Percentiles rank a stretch among this genome's conserved stretches.
Conservation (phyloP, 2,888 invertebrate species). For the Dasysyrphus albostriatus region DNA sequence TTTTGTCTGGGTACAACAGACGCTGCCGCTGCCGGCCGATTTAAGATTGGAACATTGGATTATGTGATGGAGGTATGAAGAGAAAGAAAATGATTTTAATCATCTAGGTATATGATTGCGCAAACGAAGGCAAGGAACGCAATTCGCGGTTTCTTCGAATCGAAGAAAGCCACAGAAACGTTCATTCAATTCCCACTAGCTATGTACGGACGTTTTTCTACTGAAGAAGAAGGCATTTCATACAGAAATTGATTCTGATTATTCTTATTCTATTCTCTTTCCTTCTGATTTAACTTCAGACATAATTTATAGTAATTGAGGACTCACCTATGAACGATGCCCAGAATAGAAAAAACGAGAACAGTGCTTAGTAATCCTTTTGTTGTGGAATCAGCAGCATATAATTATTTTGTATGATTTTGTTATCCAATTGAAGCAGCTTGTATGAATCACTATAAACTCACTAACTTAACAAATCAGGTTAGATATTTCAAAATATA, state of each 20-base stretch:
- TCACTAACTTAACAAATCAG: conserved; percentile 6
- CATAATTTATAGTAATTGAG: conserved; percentile 13
- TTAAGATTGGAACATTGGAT: neutral
- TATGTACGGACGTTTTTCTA: neutral
- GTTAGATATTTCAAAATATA: neutral
- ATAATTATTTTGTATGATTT: conserved; percentile 2
- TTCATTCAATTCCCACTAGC: conserved; percentile 21
- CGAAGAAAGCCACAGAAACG: conserved; percentile 60
- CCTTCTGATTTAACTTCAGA: neutral
- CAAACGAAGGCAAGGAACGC: conserved; percentile 69
- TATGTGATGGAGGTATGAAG: neutral
- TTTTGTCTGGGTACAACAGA: neutral
- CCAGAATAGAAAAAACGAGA: conserved; percentile 39
- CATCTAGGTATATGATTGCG: conserved; percentile 56
- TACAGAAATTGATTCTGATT: conserved; percentile 47
- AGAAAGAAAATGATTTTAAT: conserved; percentile 27
- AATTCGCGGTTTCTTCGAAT: conserved; percentile 53
- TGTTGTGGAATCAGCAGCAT: conserved; percentile 61
- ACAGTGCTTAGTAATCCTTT: conserved; percentile 66
- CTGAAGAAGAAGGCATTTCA: neutral
- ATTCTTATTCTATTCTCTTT: neutral
- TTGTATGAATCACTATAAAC: conserved; percentile 25
- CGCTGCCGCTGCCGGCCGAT: conserved; percentile 9
- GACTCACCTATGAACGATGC: conserved; percentile 65
- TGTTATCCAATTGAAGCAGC: conserved; percentile 50